Percentiles rank a stretch among this genome's conserved stretches.
These are phyloP conservation scores for Philonicus albiceps DNA, from an alignment of 2,888 invertebrate genomes.

Conservation along the genomic window DNA sequence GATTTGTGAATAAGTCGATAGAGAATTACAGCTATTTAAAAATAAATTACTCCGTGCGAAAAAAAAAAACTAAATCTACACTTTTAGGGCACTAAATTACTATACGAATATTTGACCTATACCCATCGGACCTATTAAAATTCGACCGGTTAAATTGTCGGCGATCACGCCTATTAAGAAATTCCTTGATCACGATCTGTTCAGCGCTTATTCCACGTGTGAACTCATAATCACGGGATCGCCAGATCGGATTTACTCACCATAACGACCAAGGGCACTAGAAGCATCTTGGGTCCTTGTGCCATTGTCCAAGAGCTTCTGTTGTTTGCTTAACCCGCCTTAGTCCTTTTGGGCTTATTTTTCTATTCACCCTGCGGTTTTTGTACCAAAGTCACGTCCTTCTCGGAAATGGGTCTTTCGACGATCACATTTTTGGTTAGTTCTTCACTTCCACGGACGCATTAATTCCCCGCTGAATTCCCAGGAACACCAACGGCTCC, in stretches of 20 bases:
- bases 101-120: not conserved
- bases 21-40: not conserved
- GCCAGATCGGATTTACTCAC: not conserved
- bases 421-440: constrained; percentile 42
- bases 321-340: not conserved
- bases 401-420: constrained; percentile 49
- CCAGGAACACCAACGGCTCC: constrained; percentile 44
- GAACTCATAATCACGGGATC: not conserved
- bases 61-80: no score
- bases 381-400: constrained; percentile 43
- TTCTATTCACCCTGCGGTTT: not conserved
- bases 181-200: not conserved
- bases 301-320: not conserved
- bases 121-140: not conserved
- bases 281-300: not conserved
- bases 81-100: not conserved
- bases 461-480: constrained; percentile 35
- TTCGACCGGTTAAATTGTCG: not conserved
- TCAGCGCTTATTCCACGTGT: not conserved
- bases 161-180: constrained; percentile 9
- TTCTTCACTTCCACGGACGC: not conserved
- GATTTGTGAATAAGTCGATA: not conserved
- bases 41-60: not conserved
- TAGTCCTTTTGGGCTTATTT: not conserved
- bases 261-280: not conserved